These are phyloP conservation scores for Brachypodius melanocephalos DNA, from an alignment of 2,113 vertebrate species.

Conservation along the genomic window DNA sequence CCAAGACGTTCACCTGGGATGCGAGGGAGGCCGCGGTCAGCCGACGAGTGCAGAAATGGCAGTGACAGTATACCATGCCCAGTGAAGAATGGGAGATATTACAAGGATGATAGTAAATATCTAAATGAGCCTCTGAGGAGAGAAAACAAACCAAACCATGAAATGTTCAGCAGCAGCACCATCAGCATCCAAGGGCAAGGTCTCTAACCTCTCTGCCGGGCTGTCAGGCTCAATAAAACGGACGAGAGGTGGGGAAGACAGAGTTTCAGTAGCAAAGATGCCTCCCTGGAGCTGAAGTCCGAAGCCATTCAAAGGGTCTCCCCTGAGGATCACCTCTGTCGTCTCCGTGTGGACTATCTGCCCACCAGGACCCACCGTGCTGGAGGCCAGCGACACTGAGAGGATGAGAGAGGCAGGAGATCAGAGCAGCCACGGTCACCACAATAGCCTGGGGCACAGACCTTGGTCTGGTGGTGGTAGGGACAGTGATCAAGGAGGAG, in stretches of 20 bases:
- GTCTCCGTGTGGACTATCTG: slow-evolving; percentile 94
- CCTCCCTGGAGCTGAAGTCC: slow-evolving; percentile 97
- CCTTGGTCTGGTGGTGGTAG: neutral
- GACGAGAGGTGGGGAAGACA: slow-evolving; percentile 90
- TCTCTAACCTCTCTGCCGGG: slow-evolving; percentile 91
- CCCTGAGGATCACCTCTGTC: slow-evolving; percentile 89
- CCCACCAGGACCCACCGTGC: slow-evolving; percentile 90
- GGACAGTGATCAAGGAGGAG: neutral
- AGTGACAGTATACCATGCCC: slow-evolving; percentile 69
- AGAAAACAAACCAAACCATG: slow-evolving; percentile 66
- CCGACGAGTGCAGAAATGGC: slow-evolving; percentile 66
- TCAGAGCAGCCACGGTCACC: neutral
- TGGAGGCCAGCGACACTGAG: slow-evolving; percentile 91
- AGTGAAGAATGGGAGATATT: slow-evolving; percentile 67
- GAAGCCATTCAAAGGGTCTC: slow-evolving; percentile 92
- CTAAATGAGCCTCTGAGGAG: slow-evolving; percentile 63
- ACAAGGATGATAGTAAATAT: slow-evolving; percentile 64
- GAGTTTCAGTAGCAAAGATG: slow-evolving; percentile 92
- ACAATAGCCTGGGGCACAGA: neutral
- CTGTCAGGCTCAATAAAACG: slow-evolving; percentile 96
- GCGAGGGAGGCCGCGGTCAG: slow-evolving; percentile 53
- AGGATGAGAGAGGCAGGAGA: neutral
- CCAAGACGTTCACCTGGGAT: slow-evolving; percentile 69
- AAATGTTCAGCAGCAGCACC: slow-evolving; percentile 63
- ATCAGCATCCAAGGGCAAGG: slow-evolving; percentile 70